A percentile compares a stretch with the other conserved stretches of the same genome.
Evolutionary conservation across 2,113 vertebrate genomes (phyloP).

Genomic region (Alligator mississippiensis): DNA sequence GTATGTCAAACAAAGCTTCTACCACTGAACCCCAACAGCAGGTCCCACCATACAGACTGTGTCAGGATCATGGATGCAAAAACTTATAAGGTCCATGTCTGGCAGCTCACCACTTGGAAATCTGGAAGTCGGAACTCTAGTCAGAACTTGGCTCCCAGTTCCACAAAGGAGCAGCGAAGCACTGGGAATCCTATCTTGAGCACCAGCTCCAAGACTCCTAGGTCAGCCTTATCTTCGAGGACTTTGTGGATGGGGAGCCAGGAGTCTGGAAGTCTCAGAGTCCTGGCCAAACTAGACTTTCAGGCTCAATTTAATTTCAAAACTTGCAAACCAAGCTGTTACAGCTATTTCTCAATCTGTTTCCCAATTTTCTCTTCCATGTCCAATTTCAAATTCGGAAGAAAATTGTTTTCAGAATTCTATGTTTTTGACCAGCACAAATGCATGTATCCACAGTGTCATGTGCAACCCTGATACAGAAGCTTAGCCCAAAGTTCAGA

Average conservation of each 20-base stretch:
- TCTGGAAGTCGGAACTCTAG: neutral
- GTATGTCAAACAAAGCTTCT: no score
- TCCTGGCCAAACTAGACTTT: neutral
- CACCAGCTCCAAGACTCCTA: no score
- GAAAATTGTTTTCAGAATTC: no score
- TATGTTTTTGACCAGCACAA: no score
- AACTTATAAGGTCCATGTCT: fast-evolving
- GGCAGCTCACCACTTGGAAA: neutral
- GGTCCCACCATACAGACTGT: neutral
- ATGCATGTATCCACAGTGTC: neutral
- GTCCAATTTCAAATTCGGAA: neutral
- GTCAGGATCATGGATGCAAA: neutral
- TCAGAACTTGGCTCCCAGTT: neutral
- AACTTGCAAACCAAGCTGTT: no score
- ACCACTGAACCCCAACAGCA: no score
- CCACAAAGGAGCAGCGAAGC: no score
- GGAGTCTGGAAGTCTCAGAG: neutral
- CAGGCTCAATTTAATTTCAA: no score
- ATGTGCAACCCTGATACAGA: neutral
- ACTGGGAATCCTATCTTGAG: no score
- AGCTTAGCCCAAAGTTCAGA: neutral
- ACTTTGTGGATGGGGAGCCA: fast-evolving
- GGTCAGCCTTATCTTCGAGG: no score
- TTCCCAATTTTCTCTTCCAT: conserved; percentile 3
- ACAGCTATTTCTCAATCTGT: no score